A percentile compares a stretch with the other conserved stretches of the same genome.
Conservation (phyloP, 2,113 vertebrate species). For the Lasiurus borealis region DNA sequence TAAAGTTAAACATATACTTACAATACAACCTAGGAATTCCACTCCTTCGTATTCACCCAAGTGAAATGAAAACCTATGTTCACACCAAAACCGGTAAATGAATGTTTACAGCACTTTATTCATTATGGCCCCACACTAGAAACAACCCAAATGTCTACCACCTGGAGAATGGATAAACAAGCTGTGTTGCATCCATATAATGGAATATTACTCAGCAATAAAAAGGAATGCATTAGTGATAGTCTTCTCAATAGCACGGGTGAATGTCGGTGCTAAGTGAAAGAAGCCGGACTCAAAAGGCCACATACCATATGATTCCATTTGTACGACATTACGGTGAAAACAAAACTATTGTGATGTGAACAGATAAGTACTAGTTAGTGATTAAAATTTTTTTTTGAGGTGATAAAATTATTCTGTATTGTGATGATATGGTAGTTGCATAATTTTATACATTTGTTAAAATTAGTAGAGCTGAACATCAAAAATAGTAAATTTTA, state of each 20-base stretch:
- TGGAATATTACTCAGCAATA: not conserved
- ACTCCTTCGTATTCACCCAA: not conserved
- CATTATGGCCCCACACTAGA: not conserved
- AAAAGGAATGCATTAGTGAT: not conserved
- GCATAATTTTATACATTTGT: not conserved
- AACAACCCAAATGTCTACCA: not conserved
- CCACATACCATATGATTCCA: not conserved
- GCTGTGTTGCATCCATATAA: not conserved
- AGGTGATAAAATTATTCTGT: not conserved
- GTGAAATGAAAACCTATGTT: not conserved
- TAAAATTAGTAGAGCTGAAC: not conserved
- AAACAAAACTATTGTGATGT: not conserved
- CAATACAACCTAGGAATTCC: not conserved
- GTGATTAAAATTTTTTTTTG: not conserved
- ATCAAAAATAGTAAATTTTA: slow-evolving; percentile 16
- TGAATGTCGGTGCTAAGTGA: not conserved
- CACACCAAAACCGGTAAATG: not conserved
- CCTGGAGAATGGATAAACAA: not conserved
- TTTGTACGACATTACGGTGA: not conserved
- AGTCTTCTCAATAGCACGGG: not conserved
- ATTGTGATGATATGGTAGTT: not conserved
- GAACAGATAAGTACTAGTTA: not conserved
- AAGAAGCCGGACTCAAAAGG: not conserved
- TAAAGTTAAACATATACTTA: not conserved
- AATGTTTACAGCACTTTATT: not conserved